These are phyloP conservation scores for Marasmarcha lunaedactyla DNA, from an alignment of 2,888 invertebrate genomes.

Conservation along the genomic window DNA sequence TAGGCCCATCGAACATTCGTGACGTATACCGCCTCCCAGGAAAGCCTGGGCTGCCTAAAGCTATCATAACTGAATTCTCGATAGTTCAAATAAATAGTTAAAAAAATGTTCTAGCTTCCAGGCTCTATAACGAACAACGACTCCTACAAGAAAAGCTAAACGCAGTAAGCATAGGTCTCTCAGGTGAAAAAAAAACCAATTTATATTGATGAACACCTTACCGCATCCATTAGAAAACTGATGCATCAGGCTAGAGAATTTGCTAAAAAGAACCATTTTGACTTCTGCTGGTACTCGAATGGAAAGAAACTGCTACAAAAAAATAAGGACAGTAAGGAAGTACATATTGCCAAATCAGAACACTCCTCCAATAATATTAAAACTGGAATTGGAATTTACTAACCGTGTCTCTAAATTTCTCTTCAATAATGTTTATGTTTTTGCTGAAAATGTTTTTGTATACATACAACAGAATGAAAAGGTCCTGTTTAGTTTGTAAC, in stretches of 20 bases:
- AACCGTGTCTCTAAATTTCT: background rate
- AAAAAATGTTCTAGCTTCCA: background rate
- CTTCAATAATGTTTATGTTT: background rate
- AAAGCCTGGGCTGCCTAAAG: background rate
- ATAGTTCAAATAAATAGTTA: background rate
- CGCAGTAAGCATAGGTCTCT: background rate
- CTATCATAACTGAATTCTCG: background rate
- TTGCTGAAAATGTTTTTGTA: background rate
- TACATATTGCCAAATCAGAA: background rate
- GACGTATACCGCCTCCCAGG: background rate
- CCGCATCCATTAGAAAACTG: background rate
- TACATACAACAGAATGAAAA: background rate
- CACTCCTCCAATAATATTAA: background rate
- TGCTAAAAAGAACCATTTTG: background rate
- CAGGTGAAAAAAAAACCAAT: background rate
- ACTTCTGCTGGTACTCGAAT: constrained; percentile 1
- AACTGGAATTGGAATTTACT: background rate
- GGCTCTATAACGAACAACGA: background rate
- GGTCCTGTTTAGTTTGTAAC: background rate
- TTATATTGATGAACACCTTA: constrained; percentile 1
- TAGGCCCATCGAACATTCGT: background rate
- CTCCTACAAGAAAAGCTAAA: background rate
- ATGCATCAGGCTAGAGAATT: background rate
- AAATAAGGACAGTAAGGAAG: background rate
- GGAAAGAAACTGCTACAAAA: background rate